Base-by-base conservation (phyloP, 2,888 invertebrate genomes). In the Napeogenes sylphis region DNA sequence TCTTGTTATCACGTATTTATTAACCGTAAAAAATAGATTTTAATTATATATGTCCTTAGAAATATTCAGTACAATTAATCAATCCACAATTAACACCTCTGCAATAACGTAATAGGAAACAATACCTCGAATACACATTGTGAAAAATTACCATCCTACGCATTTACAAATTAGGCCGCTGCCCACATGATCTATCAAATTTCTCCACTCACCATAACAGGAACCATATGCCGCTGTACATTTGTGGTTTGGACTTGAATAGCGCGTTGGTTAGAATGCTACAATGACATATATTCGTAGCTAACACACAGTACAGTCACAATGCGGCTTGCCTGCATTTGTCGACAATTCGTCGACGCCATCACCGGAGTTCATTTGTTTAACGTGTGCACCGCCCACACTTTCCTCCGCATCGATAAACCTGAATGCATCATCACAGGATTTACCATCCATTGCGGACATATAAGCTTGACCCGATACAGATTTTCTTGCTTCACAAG, bases 281-380 rank as follows among this genome's bases (percentile, higher is more conserved):
- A 61, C 62, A 63, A 58, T 65, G 62, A 63, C 55, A 60, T 55
- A 65, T 62, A 59, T n/a, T 58, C 58, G 42, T 42, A 35, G 47
- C 57, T 62, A 55, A 57, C 54, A 62, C 59, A 57, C 42, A 45
- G 47, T 61, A 56, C 60, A 62, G 62, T 65, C 64, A 61, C 62
- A 59, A 54, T 58, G 62, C 55, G 62, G 66, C 59, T 64, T 59
- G 59, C 60, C 63, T 64, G 70, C 63, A 67, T 69, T 68, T 69
- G 69, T 70, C 67, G 62, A 66, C 67, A 56, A 64, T 66, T 64
- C 64, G 69, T 63, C 65, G 62, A 62, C 62, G 60, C 63, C 65
- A 58, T 64, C 61, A 53, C 61, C 58, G 58, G 53, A 58, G 53
- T 64, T 64, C 62, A 66, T 68, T 68, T 68, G 66, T 64, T 68